Conservation (phyloP, 2,888 invertebrate species). For the Tetramorium bicarinatum region DNA sequence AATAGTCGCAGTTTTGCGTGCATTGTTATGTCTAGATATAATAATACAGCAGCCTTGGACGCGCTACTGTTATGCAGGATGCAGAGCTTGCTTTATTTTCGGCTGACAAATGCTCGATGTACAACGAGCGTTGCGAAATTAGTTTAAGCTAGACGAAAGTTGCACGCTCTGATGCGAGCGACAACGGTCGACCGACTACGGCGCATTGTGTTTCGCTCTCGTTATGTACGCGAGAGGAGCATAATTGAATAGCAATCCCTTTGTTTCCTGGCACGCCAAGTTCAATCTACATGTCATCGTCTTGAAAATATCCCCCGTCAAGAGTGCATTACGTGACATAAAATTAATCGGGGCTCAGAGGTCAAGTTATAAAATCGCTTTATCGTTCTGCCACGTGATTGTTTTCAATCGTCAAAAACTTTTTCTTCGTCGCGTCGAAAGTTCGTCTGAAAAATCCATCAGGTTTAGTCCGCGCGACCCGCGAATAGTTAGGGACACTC, state of each 20-base stretch:
- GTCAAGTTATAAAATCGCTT: background rate
- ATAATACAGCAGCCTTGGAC: conserved; percentile 27
- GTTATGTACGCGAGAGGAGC: background rate
- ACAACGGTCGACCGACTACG: conserved; percentile 25
- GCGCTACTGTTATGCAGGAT: conserved; percentile 20
- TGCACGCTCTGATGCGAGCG: conserved; percentile 28
- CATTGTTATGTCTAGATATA: conserved; percentile 2
- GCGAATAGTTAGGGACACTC: background rate
- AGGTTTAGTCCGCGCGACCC: background rate
- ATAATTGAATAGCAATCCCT: conserved; percentile 27
- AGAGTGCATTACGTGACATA: background rate
- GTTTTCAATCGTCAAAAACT: background rate
- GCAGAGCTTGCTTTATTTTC: conserved; percentile 49
- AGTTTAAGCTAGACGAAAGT: conserved; percentile 51
- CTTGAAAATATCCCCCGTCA: background rate
- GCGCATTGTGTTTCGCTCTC: conserved; percentile 1
- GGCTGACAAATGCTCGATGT: conserved; percentile 26
- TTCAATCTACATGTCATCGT: background rate
- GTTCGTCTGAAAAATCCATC: background rate
- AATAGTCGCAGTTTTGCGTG: background rate
- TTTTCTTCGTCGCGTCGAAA: background rate
- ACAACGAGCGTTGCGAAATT: conserved; percentile 32
- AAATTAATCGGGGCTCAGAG: background rate
- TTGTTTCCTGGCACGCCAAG: background rate
- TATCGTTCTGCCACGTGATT: background rate